Percentiles rank a stretch among this genome's conserved stretches.
phyloP scores from a whole-genome alignment of 2,113 vertebrate species.

The Zapornia atra region DNA sequence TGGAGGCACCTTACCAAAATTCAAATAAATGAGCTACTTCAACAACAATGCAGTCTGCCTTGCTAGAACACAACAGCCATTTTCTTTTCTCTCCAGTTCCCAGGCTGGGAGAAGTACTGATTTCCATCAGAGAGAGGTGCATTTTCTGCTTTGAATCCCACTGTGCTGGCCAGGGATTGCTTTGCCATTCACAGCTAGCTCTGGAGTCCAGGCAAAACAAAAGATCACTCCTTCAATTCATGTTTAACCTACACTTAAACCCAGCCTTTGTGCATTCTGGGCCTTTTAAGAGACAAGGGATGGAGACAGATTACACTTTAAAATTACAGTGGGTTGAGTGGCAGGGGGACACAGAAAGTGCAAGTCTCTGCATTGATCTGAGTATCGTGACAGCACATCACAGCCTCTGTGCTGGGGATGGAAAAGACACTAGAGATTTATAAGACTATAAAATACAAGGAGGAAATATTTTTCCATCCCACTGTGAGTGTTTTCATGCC shows the following conservation, averaged over 20 bases:
- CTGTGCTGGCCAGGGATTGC: not conserved
- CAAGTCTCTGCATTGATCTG: not conserved
- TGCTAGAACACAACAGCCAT: not conserved
- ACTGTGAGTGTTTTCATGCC: slow-evolving; percentile 43
- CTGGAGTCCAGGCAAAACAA: not conserved
- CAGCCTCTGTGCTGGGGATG: not conserved
- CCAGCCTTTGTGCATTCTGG: not conserved
- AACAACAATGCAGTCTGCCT: not conserved
- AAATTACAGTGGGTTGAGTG: not conserved
- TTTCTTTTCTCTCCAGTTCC: not conserved
- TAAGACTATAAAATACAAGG: slow-evolving; percentile 46
- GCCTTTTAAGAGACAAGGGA: not conserved
- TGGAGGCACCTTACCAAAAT: not conserved
- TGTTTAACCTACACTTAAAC: not conserved
- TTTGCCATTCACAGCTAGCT: not conserved
- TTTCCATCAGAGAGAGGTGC: not conserved
- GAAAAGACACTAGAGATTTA: slow-evolving; percentile 44
- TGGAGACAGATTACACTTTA: not conserved
- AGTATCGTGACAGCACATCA: not conserved
- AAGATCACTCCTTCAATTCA: not conserved
- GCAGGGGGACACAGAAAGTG: not conserved
- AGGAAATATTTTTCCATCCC: slow-evolving; percentile 58
- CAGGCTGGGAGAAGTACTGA: not conserved
- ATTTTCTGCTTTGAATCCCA: not conserved
- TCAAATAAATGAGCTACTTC: not conserved